Percentiles rank a stretch among this genome's conserved stretches.
phyloP scores from a whole-genome alignment of 2,113 vertebrate species.

The Symphodus melops region DNA sequence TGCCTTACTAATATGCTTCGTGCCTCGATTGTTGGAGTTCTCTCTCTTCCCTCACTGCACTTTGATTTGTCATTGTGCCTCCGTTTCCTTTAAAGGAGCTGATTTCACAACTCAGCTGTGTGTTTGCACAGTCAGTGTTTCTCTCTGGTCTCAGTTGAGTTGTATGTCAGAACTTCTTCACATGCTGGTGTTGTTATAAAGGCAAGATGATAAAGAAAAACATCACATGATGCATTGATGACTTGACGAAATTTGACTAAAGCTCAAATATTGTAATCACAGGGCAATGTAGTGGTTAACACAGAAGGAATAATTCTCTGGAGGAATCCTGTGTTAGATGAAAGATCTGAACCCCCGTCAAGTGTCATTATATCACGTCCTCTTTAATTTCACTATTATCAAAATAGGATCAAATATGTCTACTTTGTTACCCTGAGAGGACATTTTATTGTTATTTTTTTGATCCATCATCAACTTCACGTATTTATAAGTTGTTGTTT shows the following conservation, averaged over 20 bases:
- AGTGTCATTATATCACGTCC: not conserved
- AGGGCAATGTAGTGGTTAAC: not conserved
- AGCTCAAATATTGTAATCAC: not conserved
- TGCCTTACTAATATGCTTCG: not conserved
- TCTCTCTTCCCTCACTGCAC: not conserved
- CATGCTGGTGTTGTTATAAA: conserved; percentile 8
- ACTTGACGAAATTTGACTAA: too few relatives aligned
- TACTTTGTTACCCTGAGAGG: not conserved
- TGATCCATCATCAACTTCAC: not conserved
- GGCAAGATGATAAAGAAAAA: not conserved
- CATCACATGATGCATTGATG: not conserved
- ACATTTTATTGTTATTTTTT: not conserved
- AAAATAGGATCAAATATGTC: not conserved
- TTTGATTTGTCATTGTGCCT: conserved; percentile 4
- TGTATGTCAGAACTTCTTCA: not conserved
- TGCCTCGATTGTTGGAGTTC: not conserved
- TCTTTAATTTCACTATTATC: not conserved
- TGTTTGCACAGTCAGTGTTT: conserved; percentile 6
- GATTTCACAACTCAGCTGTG: not conserved
- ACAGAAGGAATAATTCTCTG: too few relatives aligned
- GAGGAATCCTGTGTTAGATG: not conserved
- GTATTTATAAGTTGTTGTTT: not conserved
- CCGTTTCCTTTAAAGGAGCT: not conserved
- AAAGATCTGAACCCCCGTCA: not conserved
- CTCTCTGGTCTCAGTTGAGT: not conserved